A percentile compares a stretch with the other conserved stretches of the same genome.
Evolutionary conservation across 2,113 vertebrate species (phyloP).

Genomic region (Grammomys dolichurus): DNA sequence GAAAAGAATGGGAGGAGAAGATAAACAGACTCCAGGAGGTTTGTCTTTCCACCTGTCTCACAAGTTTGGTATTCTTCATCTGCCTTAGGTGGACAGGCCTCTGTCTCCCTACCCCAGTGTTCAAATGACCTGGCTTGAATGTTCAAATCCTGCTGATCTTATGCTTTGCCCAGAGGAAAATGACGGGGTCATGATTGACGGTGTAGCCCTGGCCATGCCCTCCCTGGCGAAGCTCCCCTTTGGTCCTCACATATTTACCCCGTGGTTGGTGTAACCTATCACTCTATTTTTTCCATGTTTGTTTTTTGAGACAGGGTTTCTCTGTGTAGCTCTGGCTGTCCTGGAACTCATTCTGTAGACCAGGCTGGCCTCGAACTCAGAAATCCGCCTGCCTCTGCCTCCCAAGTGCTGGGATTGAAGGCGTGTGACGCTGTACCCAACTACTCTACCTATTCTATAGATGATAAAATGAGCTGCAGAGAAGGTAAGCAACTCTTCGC

Average conservation of each 20-base stretch:
- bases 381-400: background rate
- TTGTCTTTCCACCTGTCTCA: background rate
- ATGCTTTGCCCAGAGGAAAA: background rate
- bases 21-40: background rate
- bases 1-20: background rate
- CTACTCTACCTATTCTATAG: background rate
- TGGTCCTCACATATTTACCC: accelerated
- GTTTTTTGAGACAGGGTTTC: background rate
- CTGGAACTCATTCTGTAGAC: background rate
- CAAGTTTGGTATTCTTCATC: background rate
- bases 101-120: background rate
- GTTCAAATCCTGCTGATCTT: background rate
- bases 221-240: background rate
- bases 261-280: background rate
- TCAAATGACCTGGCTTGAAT: accelerated
- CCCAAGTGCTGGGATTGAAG: background rate
- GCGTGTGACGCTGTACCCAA: too few relatives aligned
- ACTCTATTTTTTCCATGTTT: background rate
- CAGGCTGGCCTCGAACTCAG: too few relatives aligned
- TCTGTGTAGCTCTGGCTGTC: background rate
- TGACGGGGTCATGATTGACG: background rate
- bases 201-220: accelerated
- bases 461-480: background rate
- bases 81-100: background rate
- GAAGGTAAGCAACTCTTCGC: background rate